Evolutionary conservation across 2,888 invertebrate genomes (phyloP).

Genomic region (Tachina lurida): DNA sequence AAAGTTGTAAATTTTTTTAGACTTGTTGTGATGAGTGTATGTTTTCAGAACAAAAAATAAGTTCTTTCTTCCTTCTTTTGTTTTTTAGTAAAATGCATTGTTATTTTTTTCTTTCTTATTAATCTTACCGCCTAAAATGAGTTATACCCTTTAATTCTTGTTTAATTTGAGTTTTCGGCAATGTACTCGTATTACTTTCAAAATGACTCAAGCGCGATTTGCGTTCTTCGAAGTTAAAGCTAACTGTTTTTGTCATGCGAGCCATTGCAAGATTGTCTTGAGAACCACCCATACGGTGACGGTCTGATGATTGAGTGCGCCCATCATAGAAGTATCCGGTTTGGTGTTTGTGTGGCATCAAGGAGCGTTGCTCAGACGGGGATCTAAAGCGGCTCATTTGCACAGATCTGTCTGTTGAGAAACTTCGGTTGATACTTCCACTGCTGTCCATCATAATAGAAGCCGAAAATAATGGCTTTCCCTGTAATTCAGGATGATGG

Average conservation of each 20-base stretch:
- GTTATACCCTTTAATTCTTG: slow-evolving; percentile 80
- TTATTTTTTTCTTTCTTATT: neutral
- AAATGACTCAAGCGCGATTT: slow-evolving; percentile 80
- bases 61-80: too few species aligned
- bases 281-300: slow-evolving; percentile 77
- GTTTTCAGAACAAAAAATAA: too few species aligned
- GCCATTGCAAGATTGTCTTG: slow-evolving; percentile 78
- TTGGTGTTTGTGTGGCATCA: slow-evolving; percentile 74
- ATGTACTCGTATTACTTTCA: slow-evolving; percentile 76
- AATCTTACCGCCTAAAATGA: slow-evolving; percentile 82
- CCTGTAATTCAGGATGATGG: slow-evolving; percentile 66
- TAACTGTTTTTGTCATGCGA: slow-evolving; percentile 82
- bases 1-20: too few species aligned
- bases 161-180: slow-evolving; percentile 77
- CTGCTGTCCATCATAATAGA: slow-evolving; percentile 69
- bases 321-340: slow-evolving; percentile 78
- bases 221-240: slow-evolving; percentile 82
- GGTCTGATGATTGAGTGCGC: slow-evolving; percentile 82
- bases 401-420: slow-evolving; percentile 48
- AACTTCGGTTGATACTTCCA: slow-evolving; percentile 67
- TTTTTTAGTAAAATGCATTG: neutral
- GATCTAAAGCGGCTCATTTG: slow-evolving; percentile 70
- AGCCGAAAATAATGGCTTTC: slow-evolving; percentile 63
- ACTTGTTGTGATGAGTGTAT: too few species aligned
- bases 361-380: slow-evolving; percentile 78